Evolutionary conservation across 2,113 vertebrate genomes (phyloP).

Genomic region (Oreocharis arfaki): DNA sequence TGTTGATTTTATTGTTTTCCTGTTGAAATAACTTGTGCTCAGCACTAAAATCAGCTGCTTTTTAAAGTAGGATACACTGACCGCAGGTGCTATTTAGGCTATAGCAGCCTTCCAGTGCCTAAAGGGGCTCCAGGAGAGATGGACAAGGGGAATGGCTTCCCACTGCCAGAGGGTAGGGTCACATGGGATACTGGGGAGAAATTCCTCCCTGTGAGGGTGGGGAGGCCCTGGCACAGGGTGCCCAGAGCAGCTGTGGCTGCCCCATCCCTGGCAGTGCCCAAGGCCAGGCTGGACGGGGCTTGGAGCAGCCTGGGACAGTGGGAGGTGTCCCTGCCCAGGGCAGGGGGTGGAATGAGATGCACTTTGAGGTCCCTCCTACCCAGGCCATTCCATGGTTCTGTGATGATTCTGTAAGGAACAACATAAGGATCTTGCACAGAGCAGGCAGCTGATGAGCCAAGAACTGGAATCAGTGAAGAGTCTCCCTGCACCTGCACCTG

Average conservation of each 20-base stretch:
- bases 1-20: not conserved
- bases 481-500: not conserved
- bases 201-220: not conserved
- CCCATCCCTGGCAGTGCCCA: not conserved
- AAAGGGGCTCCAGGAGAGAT: not conserved
- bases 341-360: not conserved
- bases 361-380: not conserved
- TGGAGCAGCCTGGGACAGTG: fast-evolving
- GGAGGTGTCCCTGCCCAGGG: not conserved
- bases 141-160: not conserved
- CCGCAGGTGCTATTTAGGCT: not conserved
- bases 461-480: not conserved
- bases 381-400: not conserved
- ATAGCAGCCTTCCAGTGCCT: not conserved
- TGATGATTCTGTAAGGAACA: not conserved
- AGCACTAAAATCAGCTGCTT: not conserved
- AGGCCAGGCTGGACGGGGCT: fast-evolving
- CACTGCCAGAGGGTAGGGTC: not conserved
- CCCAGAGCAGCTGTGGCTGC: not conserved
- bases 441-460: not conserved
- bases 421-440: not conserved
- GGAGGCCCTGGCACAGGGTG: fast-evolving
- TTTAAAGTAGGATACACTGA: not conserved
- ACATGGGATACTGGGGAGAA: not conserved
- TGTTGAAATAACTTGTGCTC: not conserved